phyloP scores from a whole-genome alignment of 2,888 invertebrate species.

The Nomada lathburiana region DNA sequence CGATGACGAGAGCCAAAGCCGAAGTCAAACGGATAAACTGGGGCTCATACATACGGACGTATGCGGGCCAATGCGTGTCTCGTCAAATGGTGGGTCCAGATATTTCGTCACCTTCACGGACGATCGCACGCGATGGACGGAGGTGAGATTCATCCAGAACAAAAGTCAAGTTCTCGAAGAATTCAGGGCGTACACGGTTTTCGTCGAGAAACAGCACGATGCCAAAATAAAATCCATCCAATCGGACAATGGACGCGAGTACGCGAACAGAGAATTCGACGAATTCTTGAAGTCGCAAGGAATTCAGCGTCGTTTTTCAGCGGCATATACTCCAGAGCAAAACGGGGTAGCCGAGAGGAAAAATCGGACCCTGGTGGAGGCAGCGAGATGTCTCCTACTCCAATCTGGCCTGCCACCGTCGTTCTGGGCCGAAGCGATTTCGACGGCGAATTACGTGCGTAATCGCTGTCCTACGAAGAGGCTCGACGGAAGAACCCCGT shows the following conservation, averaged over 20 bases:
- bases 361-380: conserved; percentile 17
- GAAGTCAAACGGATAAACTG: not conserved
- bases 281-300: not conserved
- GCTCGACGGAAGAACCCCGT: not conserved
- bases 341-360: conserved; percentile 25
- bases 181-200: conserved; percentile 10
- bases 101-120: conserved; percentile 33
- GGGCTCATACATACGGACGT: conserved; percentile 4
- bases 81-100: not conserved
- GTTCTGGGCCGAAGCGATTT: conserved; percentile 33
- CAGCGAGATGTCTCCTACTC: conserved; percentile 2
- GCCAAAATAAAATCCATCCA: conserved; percentile 16
- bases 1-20: too few relatives aligned
- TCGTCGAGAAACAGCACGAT: not conserved
- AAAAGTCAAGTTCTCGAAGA: not conserved
- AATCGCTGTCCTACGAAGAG: conserved; percentile 31
- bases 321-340: conserved; percentile 9
- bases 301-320: conserved; percentile 6
- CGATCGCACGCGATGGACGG: conserved; percentile 13
- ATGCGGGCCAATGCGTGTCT: conserved; percentile 1
- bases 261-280: not conserved
- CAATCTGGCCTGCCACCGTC: not conserved
- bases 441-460: conserved; percentile 24
- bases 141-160: not conserved
- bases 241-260: conserved; percentile 26